Conservation (phyloP, 2,113 vertebrate species). For the Ranitomeya imitator region DNA sequence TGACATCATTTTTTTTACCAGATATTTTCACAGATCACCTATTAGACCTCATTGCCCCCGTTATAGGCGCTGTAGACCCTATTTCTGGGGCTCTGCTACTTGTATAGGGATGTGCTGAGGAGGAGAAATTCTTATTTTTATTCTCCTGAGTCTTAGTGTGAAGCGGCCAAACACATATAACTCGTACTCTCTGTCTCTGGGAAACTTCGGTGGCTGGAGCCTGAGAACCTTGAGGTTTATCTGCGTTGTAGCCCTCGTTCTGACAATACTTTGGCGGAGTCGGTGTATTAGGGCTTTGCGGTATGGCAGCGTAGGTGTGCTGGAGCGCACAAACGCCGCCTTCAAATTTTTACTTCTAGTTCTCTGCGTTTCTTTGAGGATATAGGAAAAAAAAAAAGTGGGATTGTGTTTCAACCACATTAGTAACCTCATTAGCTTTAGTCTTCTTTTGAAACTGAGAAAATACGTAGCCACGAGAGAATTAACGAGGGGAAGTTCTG, state of each 20-base stretch:
- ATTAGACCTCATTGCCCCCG: too few relatives aligned
- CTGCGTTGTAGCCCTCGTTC: conserved; percentile 11
- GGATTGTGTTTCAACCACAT: conserved; percentile 38
- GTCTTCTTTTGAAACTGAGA: neutral
- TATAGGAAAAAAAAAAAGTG: conserved; percentile 9
- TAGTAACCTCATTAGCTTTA: conserved; percentile 34
- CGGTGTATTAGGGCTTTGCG: neutral
- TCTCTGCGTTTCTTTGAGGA: neutral
- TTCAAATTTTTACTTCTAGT: neutral
- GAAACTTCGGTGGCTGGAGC: neutral
- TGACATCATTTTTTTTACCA: too few relatives aligned
- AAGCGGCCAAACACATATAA: neutral
- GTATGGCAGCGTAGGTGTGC: conserved; percentile 40
- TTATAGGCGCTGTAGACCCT: too few relatives aligned
- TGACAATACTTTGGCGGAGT: conserved; percentile 17
- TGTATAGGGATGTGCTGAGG: too few relatives aligned
- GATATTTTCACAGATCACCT: too few relatives aligned
- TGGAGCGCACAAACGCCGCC: neutral
- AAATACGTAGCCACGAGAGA: conserved; percentile 1
- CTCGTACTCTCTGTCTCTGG: neutral
- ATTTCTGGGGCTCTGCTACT: too few relatives aligned
- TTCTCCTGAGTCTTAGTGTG: neutral
- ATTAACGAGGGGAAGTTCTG: conserved; percentile 1
- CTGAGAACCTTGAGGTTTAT: neutral
- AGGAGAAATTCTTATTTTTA: too few relatives aligned